Conservation (phyloP, 2,797 vertebrate species). For the Kryptolebias ocellatus region DNA sequence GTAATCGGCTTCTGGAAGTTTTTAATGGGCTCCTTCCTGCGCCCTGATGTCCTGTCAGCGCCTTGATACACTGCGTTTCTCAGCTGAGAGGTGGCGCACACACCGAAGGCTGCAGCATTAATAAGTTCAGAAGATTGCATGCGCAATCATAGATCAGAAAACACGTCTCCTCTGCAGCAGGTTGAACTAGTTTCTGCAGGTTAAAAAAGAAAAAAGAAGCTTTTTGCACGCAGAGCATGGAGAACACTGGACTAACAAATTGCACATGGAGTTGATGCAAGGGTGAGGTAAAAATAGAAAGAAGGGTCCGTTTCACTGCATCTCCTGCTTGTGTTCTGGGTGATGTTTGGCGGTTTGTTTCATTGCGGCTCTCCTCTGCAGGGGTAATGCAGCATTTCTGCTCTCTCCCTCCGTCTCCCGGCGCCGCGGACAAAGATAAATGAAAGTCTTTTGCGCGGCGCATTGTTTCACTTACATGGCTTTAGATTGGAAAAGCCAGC, state of each 20-base stretch:
- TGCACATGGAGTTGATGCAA: not conserved
- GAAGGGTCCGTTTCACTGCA: not conserved
- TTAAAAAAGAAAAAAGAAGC: not conserved
- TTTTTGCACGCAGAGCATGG: not conserved
- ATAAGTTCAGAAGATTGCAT: not conserved
- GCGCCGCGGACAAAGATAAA: constrained; percentile 80
- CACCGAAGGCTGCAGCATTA: constrained; percentile 27
- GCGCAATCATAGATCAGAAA: constrained; percentile 5
- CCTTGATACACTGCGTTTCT: constrained; percentile 46
- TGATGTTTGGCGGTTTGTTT: constrained; percentile 35
- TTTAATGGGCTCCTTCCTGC: constrained; percentile 68
- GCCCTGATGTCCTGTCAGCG: constrained; percentile 50
- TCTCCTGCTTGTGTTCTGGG: constrained; percentile 23
- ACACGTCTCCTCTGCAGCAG: not conserved
- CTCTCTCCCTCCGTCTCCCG: constrained; percentile 24
- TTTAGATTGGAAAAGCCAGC: constrained; percentile 80
- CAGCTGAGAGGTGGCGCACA: constrained; percentile 43
- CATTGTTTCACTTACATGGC: constrained; percentile 76
- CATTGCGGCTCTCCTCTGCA: constrained; percentile 68
- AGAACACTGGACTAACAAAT: not conserved
- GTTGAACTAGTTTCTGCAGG: not conserved
- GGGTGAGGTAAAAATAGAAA: not conserved
- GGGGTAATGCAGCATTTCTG: constrained; percentile 75
- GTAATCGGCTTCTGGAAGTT: constrained; percentile 56
- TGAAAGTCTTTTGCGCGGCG: constrained; percentile 71